Base-by-base conservation (phyloP, 2,888 invertebrate genomes). In the Coremacera marginata region DNA sequence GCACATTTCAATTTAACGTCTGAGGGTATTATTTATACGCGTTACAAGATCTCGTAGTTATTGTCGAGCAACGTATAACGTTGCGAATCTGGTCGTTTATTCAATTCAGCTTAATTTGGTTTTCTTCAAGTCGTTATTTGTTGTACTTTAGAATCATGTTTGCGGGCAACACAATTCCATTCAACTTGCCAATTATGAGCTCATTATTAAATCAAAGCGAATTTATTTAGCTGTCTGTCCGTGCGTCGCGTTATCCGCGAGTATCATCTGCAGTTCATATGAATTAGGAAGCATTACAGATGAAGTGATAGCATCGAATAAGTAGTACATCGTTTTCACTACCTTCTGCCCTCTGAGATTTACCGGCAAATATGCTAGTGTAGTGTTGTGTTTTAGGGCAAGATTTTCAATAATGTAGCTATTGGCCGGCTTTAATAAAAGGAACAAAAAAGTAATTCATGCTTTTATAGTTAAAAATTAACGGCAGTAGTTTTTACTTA, bases 81-180 rank as follows among this genome's bases (percentile, higher is more conserved):
- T 70, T 70, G 31, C 49, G 68, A 68, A 49, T 51, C 68, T 68
- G 11, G 5, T 67, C 65, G 55, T 74, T 73, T 74, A 86, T 85
- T 84, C 86, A 86, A 85, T 86, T 86, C 84, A 84, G 81, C 67
- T 85, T 84, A 84, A 86, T 85, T 86, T 78, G 60, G 77, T 77
- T 77, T 80, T 68, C 77, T 77, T 72, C 60, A 77, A 72, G 72
- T 72, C 51, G 72, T 19, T 62, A 51, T 63, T 65, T 77, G 76
- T 75, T 80, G 78, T 81, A 78, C 80, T 81, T 84, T 82, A 81
- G 83, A 83, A 86, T 87, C 84, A 85, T 87, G 87, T 89, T 88
- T 89, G 89, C 89, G 88, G 87, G 88, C 88, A 88, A 89, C 89
- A 89, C 89, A 89, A 88, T 89, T 89, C 87, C 89, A 89, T 89